Conservation (phyloP, 2,113 vertebrate genomes). For the Bos indicus region DNA sequence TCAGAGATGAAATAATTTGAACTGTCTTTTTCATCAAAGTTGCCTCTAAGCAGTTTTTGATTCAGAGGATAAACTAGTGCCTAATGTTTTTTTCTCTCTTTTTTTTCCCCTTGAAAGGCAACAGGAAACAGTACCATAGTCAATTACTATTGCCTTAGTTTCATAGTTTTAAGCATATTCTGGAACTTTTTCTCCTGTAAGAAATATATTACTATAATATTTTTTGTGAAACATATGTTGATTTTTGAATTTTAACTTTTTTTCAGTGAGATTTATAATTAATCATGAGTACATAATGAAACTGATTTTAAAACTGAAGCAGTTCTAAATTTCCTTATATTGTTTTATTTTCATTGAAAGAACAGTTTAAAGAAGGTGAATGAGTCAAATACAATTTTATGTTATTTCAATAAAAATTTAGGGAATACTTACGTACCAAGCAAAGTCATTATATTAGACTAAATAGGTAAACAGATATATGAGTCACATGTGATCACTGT, state of each 20-base stretch:
- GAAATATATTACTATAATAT: neutral
- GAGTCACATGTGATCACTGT: neutral
- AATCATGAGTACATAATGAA: neutral
- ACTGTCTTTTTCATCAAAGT: neutral
- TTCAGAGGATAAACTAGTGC: neutral
- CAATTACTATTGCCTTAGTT: neutral
- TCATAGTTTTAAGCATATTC: neutral
- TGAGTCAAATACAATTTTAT: neutral
- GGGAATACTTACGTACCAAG: neutral
- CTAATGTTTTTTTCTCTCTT: neutral
- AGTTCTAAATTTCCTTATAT: neutral
- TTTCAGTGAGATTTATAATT: neutral
- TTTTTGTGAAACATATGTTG: neutral
- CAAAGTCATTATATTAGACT: neutral
- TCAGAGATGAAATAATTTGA: neutral
- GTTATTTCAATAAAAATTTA: slow-evolving; percentile 12
- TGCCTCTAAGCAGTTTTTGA: neutral
- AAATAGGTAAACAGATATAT: neutral
- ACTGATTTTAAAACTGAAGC: neutral
- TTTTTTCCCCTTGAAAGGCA: neutral
- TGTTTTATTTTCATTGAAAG: neutral
- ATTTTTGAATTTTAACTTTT: neutral
- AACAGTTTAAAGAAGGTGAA: neutral
- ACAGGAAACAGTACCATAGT: neutral
- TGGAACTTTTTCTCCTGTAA: neutral